Evolutionary conservation across 2,797 vertebrate genomes (phyloP), one percentile per base, ranked within the genome.

Genomic region (Eulemur coronatus): DNA sequence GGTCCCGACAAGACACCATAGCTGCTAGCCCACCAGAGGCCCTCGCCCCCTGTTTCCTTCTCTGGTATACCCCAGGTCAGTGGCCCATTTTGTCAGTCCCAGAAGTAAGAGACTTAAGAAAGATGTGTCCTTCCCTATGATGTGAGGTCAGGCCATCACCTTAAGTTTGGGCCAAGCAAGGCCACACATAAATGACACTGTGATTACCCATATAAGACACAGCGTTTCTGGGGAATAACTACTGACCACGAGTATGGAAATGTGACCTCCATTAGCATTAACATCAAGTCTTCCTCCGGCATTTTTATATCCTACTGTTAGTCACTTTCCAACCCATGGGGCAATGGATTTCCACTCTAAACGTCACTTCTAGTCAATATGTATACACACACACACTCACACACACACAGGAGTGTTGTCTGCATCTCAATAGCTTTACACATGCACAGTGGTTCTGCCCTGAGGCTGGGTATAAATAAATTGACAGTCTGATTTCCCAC

Each of bases 381-480:
- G 33, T 78, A 11, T 88, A 28, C 5, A n/a, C 2, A 95, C 9
- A 95, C 46, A 92, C 55, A 89, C 48, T 46, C 59, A 18, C 59
- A 30, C 26, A 61, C 59, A 61, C 30, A n/a, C 0, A 28, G 10
- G 35, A 65, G 85, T 91, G 79, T 96, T 98, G 97, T 94, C 94
- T 95, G 87, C 73, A 93, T 97, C 93, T 97, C 93, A 94, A 85
- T 81, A 97, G 94, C 94, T 98, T 97, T 98, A 97, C 70, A 96
- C 93, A 98, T 28, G 26, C 91, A 97, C 82, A 89, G 63, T 67
- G 48, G 82, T 88, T 97, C 92, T 98, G 93, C 96, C 98, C 97
- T 75, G 65, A 98, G 97, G 98, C 97, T 92, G 84, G 73, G 73
- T 96, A 98, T 98, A 98, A 98, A 98, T 98, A 98, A 98, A 98